Conservation (phyloP, 1,140 invertebrate species). For the Atta texana region DNA sequence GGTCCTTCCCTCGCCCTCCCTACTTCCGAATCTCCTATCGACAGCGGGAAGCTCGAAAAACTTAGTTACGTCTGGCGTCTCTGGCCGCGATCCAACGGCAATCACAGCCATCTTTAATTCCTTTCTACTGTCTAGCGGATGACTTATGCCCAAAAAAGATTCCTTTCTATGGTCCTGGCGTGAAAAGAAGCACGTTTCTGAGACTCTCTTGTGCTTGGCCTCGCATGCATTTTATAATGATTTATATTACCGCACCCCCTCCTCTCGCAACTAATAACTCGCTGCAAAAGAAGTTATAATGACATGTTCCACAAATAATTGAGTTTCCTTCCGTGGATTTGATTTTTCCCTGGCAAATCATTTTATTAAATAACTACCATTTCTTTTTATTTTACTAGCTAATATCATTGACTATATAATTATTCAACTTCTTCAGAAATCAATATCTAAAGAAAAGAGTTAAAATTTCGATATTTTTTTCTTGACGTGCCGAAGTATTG, state of each 20-base stretch:
- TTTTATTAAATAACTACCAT: background rate
- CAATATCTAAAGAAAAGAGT: background rate
- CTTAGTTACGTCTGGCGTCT: slow-evolving; percentile 75
- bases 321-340: slow-evolving; percentile 27
- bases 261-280: slow-evolving; percentile 28
- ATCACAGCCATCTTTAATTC: slow-evolving; percentile 83
- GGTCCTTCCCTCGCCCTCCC: background rate
- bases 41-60: slow-evolving; percentile 74
- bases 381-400: background rate
- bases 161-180: slow-evolving; percentile 66
- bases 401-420: background rate
- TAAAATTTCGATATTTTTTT: background rate
- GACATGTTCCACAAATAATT: background rate
- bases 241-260: background rate
- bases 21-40: slow-evolving; percentile 66
- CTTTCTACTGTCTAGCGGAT: slow-evolving; percentile 78
- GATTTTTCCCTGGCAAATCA: background rate
- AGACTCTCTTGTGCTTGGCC: background rate
- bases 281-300: background rate
- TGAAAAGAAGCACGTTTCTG: slow-evolving; percentile 43
- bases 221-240: slow-evolving; percentile 31
- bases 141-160: slow-evolving; percentile 76
- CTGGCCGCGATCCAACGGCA: slow-evolving; percentile 80
- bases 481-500: background rate
- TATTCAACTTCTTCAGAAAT: background rate